Evolutionary conservation across 1,140 invertebrate genomes (phyloP), one percentile per base, ranked within the genome.

Genomic region (Gonioctena quinquepunctata): DNA sequence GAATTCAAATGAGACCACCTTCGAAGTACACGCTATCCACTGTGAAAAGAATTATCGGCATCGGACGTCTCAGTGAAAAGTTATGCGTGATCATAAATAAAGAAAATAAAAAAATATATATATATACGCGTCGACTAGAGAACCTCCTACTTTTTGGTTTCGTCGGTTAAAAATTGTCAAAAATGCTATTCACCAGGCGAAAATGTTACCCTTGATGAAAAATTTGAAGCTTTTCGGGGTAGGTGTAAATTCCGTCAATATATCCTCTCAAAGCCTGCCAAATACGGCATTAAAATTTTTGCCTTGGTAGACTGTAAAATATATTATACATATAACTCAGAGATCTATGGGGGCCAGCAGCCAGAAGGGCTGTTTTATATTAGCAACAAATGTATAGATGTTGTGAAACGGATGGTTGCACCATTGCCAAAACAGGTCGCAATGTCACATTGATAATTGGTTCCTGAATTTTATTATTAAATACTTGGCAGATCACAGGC

Each of bases 261-360:
- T 26, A 65, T 68, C 22, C 56, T 27, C 16, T 26, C 22, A 13
- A 66, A 68, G 28, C 66, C 66, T 6, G 33, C 23, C 7, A 68
- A 68, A 16, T 68, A 68, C 65, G 66, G 66, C 18, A 61, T 68
- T 8, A 65, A 68, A 65, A 42, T 59, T 68, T 33, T 23, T 28
- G 28, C 28, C 11, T 8, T 63, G 18, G 66, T 68, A 33, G 67
- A 69, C 23, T 16, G n/a, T n/a, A 8, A 42, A 18, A 49, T 26
- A 6, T 62, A 23, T 52, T 69, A 64, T 33, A 50, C 26, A 22
- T 18, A 11, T 8, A 69, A 69, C 28, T 21, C 49, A 21, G 67
- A 62, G 25, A 59, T 59, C 25, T 69, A 69, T 64, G 33, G 59
- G 13, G 67, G 25, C 5, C 19, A 25, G n/a, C 67, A 69, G 26